phyloP scores from a whole-genome alignment of 2,888 invertebrate species.

The Uropetala carovei region DNA sequence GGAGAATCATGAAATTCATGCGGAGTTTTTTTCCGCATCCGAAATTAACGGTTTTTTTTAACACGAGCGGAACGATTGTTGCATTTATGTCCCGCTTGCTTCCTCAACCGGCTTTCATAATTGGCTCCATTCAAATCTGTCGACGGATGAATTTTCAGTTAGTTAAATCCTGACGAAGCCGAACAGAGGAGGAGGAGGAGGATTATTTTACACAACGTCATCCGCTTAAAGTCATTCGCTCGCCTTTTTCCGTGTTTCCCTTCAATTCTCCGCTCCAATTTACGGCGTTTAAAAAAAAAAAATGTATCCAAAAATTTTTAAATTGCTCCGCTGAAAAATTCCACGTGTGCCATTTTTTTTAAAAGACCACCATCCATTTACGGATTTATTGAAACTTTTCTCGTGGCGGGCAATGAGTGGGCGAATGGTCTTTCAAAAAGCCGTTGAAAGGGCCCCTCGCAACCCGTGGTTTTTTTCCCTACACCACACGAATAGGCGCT shows the following conservation, averaged over 20 bases:
- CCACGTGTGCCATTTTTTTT: neutral
- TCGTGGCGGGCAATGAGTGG: neutral
- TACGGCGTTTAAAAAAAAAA: neutral
- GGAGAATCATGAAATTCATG: neutral
- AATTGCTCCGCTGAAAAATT: no score
- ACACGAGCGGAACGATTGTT: neutral
- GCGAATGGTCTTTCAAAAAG: neutral
- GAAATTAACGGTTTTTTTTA: neutral
- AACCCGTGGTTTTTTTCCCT: neutral
- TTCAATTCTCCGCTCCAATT: constrained; percentile 12
- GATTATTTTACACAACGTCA: neutral
- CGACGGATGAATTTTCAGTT: constrained; percentile 7
- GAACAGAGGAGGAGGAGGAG: neutral
- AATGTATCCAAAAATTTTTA: neutral
- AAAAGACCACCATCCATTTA: neutral
- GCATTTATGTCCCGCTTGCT: constrained; percentile 4
- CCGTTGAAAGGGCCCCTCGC: neutral
- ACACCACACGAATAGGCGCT: constrained; percentile 4
- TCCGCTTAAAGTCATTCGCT: neutral
- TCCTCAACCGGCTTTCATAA: neutral
- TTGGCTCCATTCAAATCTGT: neutral
- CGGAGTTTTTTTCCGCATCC: neutral
- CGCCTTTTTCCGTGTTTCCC: neutral
- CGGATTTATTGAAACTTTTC: constrained; percentile 24
- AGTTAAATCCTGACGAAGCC: constrained; percentile 22